Evolutionary conservation across 2,797 vertebrate genomes (phyloP).

Genomic region (Halcyon smyrnensis): DNA sequence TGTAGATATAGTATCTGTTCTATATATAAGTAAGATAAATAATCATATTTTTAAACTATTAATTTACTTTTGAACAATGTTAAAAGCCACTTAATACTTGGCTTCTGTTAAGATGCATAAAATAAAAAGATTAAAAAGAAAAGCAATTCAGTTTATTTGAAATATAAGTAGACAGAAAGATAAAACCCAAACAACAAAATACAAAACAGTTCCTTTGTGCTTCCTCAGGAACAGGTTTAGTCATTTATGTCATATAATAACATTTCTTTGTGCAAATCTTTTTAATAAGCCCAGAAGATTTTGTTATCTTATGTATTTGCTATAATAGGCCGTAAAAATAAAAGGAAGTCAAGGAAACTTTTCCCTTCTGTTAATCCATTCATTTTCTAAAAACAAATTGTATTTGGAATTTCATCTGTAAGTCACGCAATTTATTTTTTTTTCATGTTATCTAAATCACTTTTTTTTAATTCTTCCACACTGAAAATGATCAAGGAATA

Average conservation of each 20-base stretch:
- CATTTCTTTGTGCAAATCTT: not conserved
- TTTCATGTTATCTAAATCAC: not conserved
- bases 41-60: not conserved
- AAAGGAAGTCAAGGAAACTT: not conserved
- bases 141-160: not conserved
- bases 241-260: not conserved
- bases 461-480: not conserved
- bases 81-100: not conserved
- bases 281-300: not conserved
- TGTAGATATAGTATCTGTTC: not conserved
- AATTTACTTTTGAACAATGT: not conserved
- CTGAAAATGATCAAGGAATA: not conserved
- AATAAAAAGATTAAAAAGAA: not conserved
- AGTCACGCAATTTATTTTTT: not conserved
- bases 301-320: not conserved
- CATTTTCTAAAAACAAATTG: not conserved
- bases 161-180: not conserved
- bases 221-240: not conserved
- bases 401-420: not conserved
- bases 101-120: not conserved
- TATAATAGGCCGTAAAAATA: not conserved
- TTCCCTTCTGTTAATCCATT: not conserved
- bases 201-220: not conserved
- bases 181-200: not conserved
- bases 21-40: not conserved